These are phyloP conservation scores for Vanessa cardui DNA, from an alignment of 2,888 invertebrate genomes.

Conservation along the genomic window DNA sequence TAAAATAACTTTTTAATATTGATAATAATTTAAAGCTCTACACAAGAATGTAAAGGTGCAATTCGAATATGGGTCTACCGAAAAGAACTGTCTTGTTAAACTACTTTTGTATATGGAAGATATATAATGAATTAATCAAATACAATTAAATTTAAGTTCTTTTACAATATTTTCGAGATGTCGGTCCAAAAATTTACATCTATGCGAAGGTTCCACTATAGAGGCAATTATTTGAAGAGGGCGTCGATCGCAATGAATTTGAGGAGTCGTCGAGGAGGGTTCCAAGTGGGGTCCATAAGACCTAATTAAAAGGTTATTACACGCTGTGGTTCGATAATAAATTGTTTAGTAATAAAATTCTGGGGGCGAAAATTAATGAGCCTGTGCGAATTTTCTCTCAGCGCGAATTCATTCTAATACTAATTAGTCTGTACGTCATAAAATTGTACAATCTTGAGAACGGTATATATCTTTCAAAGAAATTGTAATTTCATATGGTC, in stretches of 20 bases:
- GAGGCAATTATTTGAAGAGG: slow-evolving; percentile 51
- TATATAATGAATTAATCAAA: no score
- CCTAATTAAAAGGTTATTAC: slow-evolving; percentile 28
- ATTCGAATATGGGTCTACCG: no score
- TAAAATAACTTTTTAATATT: no score
- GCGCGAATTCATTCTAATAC: slow-evolving; percentile 5
- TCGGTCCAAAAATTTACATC: slow-evolving; percentile 16
- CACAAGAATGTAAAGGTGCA: no score
- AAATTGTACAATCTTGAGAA: background rate
- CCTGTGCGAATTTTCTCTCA: background rate
- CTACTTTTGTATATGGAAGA: no score
- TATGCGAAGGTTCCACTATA: slow-evolving; percentile 32
- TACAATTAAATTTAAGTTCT: no score
- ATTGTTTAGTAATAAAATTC: slow-evolving; percentile 6
- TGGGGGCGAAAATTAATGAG: slow-evolving; percentile 4
- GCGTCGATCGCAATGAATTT: slow-evolving; percentile 37
- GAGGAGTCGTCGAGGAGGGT: slow-evolving; percentile 27
- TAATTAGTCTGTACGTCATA: background rate
- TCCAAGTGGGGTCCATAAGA: slow-evolving; percentile 19
- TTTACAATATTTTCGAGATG: background rate
- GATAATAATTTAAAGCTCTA: no score
- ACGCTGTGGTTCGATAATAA: slow-evolving; percentile 6
- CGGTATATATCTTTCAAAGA: no score
- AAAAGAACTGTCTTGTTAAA: no score
- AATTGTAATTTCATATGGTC: no score